Percentiles rank a stretch among this genome's conserved stretches.
Conservation (phyloP, 2,888 invertebrate species). For the Saturnia japonica region DNA sequence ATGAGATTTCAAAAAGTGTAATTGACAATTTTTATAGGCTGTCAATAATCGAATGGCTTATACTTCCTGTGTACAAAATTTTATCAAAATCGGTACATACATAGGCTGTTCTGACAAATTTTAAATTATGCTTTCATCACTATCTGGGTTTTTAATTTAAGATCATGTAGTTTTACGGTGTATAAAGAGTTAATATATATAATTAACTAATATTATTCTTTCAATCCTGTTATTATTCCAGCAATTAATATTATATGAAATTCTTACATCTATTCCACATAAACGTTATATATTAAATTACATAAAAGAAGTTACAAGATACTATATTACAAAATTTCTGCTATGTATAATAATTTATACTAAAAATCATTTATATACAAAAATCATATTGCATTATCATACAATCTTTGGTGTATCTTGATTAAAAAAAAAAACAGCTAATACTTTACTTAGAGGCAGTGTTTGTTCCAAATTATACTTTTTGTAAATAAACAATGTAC, state of each 20-base stretch:
- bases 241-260: not conserved
- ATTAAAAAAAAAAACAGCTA: conserved; percentile 25
- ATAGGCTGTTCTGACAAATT: not conserved
- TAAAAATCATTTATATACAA: conserved; percentile 27
- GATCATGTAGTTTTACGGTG: not conserved
- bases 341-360: not conserved
- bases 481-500: not conserved
- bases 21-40: too few species aligned
- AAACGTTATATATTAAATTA: not conserved
- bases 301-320: not conserved
- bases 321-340: not conserved
- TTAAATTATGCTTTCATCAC: not conserved
- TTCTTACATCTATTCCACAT: not conserved
- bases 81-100: too few species aligned
- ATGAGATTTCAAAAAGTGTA: too few species aligned
- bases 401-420: conserved; percentile 20
- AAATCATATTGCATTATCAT: conserved; percentile 20
- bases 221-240: not conserved
- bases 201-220: not conserved
- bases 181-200: not conserved
- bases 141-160: not conserved
- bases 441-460: not conserved
- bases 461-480: not conserved
- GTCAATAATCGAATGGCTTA: too few species aligned
- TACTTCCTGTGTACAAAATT: too few species aligned